These are phyloP conservation scores for Atherinomorus stipes DNA, from an alignment of 2,113 vertebrate species.

Conservation along the genomic window DNA sequence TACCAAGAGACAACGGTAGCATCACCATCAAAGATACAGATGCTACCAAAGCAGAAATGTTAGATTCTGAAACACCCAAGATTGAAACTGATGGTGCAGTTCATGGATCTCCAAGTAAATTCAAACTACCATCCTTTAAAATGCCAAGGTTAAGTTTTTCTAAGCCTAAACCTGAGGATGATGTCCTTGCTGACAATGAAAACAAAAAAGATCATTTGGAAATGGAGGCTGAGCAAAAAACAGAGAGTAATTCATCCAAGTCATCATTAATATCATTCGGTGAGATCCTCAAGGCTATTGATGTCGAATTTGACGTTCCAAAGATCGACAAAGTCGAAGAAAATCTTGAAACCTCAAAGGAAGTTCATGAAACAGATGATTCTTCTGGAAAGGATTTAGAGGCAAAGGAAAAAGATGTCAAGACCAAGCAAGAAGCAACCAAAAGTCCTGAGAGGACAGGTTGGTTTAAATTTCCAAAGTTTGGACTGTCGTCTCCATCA, in stretches of 20 bases:
- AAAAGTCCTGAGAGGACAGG: conserved; percentile 72
- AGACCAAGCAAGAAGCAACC: conserved; percentile 44
- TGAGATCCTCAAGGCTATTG: conserved; percentile 71
- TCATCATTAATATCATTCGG: conserved; percentile 61
- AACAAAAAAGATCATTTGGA: conserved; percentile 38
- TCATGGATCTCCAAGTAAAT: conserved; percentile 74
- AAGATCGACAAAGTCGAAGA: conserved; percentile 61
- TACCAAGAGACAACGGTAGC: conserved; percentile 30
- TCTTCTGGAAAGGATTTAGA: conserved; percentile 25
- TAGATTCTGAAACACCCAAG: conserved; percentile 42
- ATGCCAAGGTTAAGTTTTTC: conserved; percentile 73
- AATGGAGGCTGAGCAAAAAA: conserved; percentile 52
- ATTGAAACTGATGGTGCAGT: conserved; percentile 22
- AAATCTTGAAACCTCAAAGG: conserved; percentile 37
- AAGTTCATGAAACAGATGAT: conserved; percentile 33
- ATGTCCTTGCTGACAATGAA: conserved; percentile 35
- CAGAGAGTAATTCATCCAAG: conserved; percentile 67
- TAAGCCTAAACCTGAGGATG: conserved; percentile 64
- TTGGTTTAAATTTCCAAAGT: conserved; percentile 81
- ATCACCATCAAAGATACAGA: conserved; percentile 49
- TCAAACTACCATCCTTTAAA: conserved; percentile 76
- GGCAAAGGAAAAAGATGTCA: conserved; percentile 43
- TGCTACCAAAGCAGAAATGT: conserved; percentile 14
- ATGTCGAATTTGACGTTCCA: conserved; percentile 80
- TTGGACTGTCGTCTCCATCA: conserved; percentile 75